Percentiles rank a stretch among this genome's conserved stretches.
phyloP scores from a whole-genome alignment of 1,140 invertebrate species.

The Anoplophora glabripennis region DNA sequence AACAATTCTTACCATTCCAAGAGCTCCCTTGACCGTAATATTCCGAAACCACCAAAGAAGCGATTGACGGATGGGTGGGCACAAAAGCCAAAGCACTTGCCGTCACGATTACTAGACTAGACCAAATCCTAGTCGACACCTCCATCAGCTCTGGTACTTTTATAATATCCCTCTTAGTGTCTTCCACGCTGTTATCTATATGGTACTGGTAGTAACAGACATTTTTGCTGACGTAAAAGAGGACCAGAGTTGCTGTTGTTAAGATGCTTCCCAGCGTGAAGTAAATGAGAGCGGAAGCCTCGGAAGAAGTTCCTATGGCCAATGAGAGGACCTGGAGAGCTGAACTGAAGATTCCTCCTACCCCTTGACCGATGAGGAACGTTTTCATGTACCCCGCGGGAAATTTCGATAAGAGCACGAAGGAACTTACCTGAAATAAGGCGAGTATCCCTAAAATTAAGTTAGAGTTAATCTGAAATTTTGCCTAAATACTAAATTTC shows the following conservation, averaged over 20 bases:
- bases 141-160: neutral
- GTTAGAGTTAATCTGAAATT: neutral
- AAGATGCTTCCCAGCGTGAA: slow-evolving; percentile 1
- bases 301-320: slow-evolving; percentile 6
- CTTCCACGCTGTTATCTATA: neutral
- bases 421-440: slow-evolving; percentile 9
- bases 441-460: neutral
- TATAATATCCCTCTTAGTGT: slow-evolving; percentile 10
- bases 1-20: no score
- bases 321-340: slow-evolving; percentile 2
- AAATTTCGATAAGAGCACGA: slow-evolving; percentile 11
- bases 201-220: neutral
- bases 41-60: slow-evolving; percentile 9
- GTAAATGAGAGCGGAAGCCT: slow-evolving; percentile 9
- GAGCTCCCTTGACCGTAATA: neutral
- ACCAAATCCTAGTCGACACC: slow-evolving; percentile 7
- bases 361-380: slow-evolving; percentile 13
- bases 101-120: slow-evolving; percentile 9
- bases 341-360: slow-evolving; percentile 12
- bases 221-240: slow-evolving; percentile 1
- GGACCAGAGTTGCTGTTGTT: neutral
- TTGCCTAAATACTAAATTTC: neutral
- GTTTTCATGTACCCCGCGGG: slow-evolving; percentile 14
- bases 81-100: slow-evolving; percentile 12
- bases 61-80: slow-evolving; percentile 8